These are phyloP conservation scores for Hycleus cichorii DNA, from an alignment of 1,140 invertebrate species.

Conservation along the genomic window DNA sequence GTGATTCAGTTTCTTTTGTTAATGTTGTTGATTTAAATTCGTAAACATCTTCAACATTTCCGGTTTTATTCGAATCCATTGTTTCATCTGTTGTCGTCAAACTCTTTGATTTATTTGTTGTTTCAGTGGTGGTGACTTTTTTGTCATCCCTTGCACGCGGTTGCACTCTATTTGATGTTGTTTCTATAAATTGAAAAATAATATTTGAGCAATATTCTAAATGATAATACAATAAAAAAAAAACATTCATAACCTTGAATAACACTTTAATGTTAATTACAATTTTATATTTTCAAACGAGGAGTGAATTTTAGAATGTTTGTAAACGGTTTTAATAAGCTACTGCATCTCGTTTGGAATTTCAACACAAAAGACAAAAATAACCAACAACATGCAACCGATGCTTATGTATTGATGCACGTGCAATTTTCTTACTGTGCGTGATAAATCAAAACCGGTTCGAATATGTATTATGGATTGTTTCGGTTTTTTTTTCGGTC, in stretches of 20 bases:
- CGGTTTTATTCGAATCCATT: conserved; percentile 21
- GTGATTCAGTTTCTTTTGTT: conserved; percentile 47
- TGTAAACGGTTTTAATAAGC: too few relatives aligned
- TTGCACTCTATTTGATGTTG: conserved; percentile 28
- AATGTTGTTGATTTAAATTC: conserved; percentile 50
- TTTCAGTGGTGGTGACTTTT: conserved; percentile 31
- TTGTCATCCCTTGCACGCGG: conserved; percentile 49
- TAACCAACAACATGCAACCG: too few relatives aligned
- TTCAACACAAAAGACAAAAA: too few relatives aligned
- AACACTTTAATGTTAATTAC: not conserved
- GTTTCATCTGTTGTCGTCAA: conserved; percentile 13
- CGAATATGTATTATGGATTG: too few relatives aligned
- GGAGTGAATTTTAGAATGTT: too few relatives aligned
- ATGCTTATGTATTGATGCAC: too few relatives aligned
- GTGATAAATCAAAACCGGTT: too few relatives aligned
- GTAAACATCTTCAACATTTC: conserved; percentile 46
- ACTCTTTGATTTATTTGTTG: not conserved
- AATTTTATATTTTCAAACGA: not conserved
- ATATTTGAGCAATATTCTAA: too few relatives aligned
- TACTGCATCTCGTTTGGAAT: too few relatives aligned
- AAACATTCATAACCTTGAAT: not conserved
- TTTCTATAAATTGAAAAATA: not conserved
- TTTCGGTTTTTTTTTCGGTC: too few relatives aligned
- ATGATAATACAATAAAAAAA: conserved; percentile 29
- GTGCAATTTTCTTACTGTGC: too few relatives aligned